Evolutionary conservation across 2,888 invertebrate species (phyloP), one percentile per base, ranked within the genome.

Genomic region (Cantharis rufa): DNA sequence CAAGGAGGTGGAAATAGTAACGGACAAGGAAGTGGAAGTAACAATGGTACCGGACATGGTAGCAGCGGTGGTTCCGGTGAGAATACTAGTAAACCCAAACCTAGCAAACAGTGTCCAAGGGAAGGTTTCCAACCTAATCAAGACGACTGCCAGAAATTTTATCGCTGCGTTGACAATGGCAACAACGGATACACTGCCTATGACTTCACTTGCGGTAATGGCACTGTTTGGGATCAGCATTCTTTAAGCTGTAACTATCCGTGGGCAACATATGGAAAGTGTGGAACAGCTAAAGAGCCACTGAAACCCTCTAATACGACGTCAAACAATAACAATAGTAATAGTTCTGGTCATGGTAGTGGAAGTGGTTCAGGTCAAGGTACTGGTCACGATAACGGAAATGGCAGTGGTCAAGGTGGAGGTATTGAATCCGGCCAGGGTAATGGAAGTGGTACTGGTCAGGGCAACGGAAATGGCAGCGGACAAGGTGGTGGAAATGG

Each of bases 131-230:
- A 92, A 84, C 91, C 92, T 11, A 92, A 95, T 86, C 89, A 90
- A 62, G 88, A 88, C 66, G 91, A 95, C 83, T 95, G 95, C 84
- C 92, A 90, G 77, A 94, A 92, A 85, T 95, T 95, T 88, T 94
- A 94, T 85, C 90, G 95, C 81, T 95, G 95, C 86, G 94, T 94
- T 21, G 89, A 90, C 76, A 90, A 91, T 84, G 92, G 91, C 0
- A 88, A 90, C 27, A 91, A 91, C 77, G 89, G 89, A 3, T 93
- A 89, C 82, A 91, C 88, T 69, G 92, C 91, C 87, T 93, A 93
- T 84, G 92, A 94, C 78, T 95, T 94, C 85, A 89, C 89, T 13
- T 95, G 95, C 86, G 93, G 92, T 3, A 91, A 92, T 13, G 70
- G 69, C 13, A 78, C 76, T 5, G 81, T 80, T 13, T 80, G 79